Base-by-base conservation (phyloP, 2,797 vertebrate species). In the Limnodromus scolopaceus region DNA sequence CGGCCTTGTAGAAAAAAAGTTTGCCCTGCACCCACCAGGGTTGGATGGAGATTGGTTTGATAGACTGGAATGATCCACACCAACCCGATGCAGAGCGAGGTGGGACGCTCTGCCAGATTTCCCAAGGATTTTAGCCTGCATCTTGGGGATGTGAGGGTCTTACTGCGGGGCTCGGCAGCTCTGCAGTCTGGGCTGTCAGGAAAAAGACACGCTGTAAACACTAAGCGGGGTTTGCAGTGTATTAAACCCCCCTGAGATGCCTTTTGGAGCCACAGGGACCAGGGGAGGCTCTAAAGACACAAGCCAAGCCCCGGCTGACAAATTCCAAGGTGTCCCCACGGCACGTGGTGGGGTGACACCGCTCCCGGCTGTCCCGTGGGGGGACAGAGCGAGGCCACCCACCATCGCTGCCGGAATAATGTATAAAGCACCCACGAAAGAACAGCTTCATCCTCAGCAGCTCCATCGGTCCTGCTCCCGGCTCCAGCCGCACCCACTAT, bases 401-500 rank as follows among this genome's bases (percentile, higher is more conserved):
- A 46, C 20, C 15, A 12, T 4, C 2, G 0, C 6, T n/a, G 46
- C 3, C 15, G 16, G 8, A 45, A 7, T 1, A 9, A 25, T 0
- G 13, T 12, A 8, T 0, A 6, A 45, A 41, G 7, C n/a, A 16
- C 7, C 14, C 66, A 8, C 3, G 0, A 60, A 75, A 14, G 1
- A 7, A 7, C 3, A 27, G 4, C 76, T 46, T 36, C 13, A n/a
- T 14, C 60, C 25, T 4, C 49, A 68, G 86, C 79, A 46, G 55
- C 66, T 45, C 49, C 49, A 2, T 4, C 55, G 16, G 23, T 23
- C 55, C 46, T 3, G 13, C 45, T 53, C 39, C 36, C 1, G 41
- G 19, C 54, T 54, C 3, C 2, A 22, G 7, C 36, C 1, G 2
- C 48, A 58, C 5, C 58, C 5, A 0, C 3, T 28, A 1, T 0